Base-by-base conservation (phyloP, 2,888 invertebrate species). In the Lepidocyrtoides sp. region DNA sequence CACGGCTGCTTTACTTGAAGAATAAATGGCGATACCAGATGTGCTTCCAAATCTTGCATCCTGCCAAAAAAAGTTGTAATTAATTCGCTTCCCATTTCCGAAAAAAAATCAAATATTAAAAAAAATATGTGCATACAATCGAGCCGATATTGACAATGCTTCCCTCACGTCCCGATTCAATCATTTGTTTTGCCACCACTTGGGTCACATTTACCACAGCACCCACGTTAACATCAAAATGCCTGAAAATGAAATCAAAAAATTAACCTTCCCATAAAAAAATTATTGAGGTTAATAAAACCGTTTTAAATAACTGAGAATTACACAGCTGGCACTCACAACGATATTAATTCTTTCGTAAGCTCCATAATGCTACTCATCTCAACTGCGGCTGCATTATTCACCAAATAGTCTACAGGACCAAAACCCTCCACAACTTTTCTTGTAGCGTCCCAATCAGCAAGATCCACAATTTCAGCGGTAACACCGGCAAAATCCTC, bases 1-100 rank as follows among this genome's bases (percentile, higher is more conserved):
- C 7, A 96, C 93, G 4, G 96, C 96, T 5, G 95, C 96, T 94
- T 96, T 66, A 7, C n/a, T 36, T 29, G 17, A 32, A 0, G 14
- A 10, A 12, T 60, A 60, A 5, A 60, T 26, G 60, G 20, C 48
- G 2, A 10, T 20, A 5, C 41, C 66, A 12, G 29, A 7, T 7
- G 66, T 26, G 32, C 29, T 66, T 10, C 26, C 66, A 10, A 10
- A 12, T 51, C 51, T 51, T 51, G 51, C 77, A 26, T n/a, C 26
- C 77, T 77, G 54, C 2, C n/a, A 41, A 8, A 36, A 41, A 8
- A 60, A 20, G 26, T 60, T n/a, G n/a, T n/a, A n/a, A n/a, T n/a
- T n/a, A n/a, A n/a, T n/a, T n/a, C n/a, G n/a, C n/a, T n/a, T n/a
- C n/a, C n/a, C n/a, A n/a, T n/a, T n/a, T n/a, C n/a, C n/a, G n/a